phyloP scores from a whole-genome alignment of 2,888 invertebrate species.

The Argyresthia albistria region DNA sequence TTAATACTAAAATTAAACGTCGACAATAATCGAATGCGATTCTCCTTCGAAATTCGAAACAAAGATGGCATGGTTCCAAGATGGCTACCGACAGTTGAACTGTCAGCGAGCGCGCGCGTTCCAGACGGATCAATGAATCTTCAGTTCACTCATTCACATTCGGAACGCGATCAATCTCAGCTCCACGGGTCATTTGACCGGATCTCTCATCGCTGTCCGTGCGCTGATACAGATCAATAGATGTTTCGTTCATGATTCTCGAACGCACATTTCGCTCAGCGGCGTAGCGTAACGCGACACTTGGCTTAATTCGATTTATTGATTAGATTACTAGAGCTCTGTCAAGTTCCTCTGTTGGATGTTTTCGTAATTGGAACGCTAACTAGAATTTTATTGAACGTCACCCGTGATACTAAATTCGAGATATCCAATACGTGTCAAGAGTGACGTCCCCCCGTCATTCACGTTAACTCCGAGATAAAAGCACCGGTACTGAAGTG shows the following conservation, averaged over 20 bases:
- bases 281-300: not conserved
- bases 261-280: not conserved
- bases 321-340: not conserved
- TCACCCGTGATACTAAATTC: constrained; percentile 1
- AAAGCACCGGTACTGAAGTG: constrained; percentile 15
- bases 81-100: constrained; percentile 9
- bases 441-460: constrained; percentile 13
- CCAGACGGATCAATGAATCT: constrained; percentile 15
- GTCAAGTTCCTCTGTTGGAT: not conserved
- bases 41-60: constrained; percentile 12
- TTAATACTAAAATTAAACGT: constrained; percentile 4
- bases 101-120: constrained; percentile 4
- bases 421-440: constrained; percentile 18
- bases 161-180: constrained; percentile 11
- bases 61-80: constrained; percentile 18
- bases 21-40: constrained; percentile 4
- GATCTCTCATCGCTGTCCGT: constrained; percentile 11
- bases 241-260: constrained; percentile 3
- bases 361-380: not conserved
- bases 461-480: constrained; percentile 22
- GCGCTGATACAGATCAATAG: constrained; percentile 8
- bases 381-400: constrained; percentile 1
- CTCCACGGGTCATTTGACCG: constrained; percentile 3
- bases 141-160: constrained; percentile 13
- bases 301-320: not conserved